Evolutionary conservation across 2,797 vertebrate genomes (phyloP).

Genomic region (Perdix hodgsoniae): DNA sequence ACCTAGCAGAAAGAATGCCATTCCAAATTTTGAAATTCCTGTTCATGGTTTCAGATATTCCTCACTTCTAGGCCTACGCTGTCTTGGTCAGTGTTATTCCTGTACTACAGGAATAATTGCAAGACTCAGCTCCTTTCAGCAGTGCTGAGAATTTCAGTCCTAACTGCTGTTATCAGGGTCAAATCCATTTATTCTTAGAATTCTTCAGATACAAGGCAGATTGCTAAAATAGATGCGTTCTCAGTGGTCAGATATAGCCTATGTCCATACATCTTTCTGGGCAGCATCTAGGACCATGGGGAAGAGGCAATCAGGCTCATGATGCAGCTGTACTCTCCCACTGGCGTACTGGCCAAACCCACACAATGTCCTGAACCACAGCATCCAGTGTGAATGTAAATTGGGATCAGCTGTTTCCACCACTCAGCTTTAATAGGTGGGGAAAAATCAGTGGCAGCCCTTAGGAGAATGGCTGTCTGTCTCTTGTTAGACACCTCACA

Average conservation of each 20-base stretch:
- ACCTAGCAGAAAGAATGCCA: neutral
- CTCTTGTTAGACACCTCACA: neutral
- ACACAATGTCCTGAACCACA: neutral
- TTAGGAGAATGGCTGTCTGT: neutral
- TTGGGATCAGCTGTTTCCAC: neutral
- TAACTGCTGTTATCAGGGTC: neutral
- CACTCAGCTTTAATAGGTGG: neutral
- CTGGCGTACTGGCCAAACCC: neutral
- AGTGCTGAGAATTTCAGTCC: neutral
- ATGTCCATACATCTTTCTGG: neutral
- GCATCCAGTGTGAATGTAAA: neutral
- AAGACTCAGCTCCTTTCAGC: neutral
- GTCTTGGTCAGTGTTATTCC: neutral
- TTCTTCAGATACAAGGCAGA: neutral
- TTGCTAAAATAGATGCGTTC: fast-evolving
- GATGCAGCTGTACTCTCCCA: fast-evolving
- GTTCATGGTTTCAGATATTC: neutral
- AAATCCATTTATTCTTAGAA: neutral
- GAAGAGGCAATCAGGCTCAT: neutral
- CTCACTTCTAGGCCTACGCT: neutral
- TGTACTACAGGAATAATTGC: neutral
- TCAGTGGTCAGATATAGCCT: neutral
- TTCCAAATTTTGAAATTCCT: neutral
- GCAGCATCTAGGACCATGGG: fast-evolving
- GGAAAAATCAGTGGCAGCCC: neutral